Conservation (phyloP, 92 coral and sea anemone genomes). For the Chrysogorgia sp. region DNA sequence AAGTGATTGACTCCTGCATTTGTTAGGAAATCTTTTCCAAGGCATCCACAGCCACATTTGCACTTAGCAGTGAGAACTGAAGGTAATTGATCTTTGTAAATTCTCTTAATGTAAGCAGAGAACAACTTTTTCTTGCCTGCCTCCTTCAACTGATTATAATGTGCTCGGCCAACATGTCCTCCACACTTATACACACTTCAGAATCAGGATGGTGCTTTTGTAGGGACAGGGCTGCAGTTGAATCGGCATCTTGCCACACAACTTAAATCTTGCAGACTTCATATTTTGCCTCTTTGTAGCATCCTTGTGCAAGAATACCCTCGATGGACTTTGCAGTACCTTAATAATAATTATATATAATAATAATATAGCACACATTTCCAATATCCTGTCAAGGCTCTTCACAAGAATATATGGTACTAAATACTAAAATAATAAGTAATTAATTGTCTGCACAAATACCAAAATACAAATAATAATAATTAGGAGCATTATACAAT, state of each 20-base stretch:
- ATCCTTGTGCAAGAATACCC: constrained; percentile 51
- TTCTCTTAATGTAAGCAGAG: constrained; percentile 9
- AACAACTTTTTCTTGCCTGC: no score
- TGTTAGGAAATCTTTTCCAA: constrained; percentile 49
- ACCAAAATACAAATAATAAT: no score
- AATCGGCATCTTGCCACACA: constrained; percentile 64
- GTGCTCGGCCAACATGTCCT: constrained; percentile 61
- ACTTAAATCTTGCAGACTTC: constrained; percentile 49
- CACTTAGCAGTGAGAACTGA: constrained; percentile 45
- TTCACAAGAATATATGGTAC: no score
- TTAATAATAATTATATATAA: constrained; percentile 49
- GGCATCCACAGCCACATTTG: constrained; percentile 63
- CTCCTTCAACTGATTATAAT: constrained; percentile 50
- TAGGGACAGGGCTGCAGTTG: constrained; percentile 23
- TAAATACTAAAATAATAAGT: no score
- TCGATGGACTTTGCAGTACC: constrained; percentile 73
- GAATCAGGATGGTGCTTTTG: neutral
- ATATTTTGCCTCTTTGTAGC: constrained; percentile 46
- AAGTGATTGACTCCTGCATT: constrained; percentile 62
- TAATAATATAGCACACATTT: constrained; percentile 59
- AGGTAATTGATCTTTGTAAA: constrained; percentile 50
- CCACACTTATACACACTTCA: constrained; percentile 46
- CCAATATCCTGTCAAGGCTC: constrained; percentile 58
- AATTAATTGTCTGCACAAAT: no score
- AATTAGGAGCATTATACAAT: no score